Percentiles rank a stretch among this genome's conserved stretches.
These are phyloP conservation scores for Brachionus rotundiformis DNA, from an alignment of 1,140 invertebrate species.

Conservation along the genomic window DNA sequence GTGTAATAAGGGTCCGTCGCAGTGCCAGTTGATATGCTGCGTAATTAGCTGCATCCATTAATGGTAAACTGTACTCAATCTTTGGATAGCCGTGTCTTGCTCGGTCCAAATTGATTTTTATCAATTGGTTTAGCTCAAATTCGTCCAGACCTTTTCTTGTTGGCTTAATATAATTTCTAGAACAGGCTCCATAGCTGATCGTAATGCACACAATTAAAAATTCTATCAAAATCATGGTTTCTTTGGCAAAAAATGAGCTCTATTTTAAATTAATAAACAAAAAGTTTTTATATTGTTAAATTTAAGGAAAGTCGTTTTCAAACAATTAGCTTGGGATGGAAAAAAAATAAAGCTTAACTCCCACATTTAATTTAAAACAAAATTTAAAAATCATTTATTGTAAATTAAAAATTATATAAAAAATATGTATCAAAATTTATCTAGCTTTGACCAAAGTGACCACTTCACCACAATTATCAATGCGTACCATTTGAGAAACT, in stretches of 20 bases:
- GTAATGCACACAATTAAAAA: background rate
- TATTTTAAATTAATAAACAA: background rate
- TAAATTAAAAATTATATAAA: background rate
- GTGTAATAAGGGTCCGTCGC: background rate
- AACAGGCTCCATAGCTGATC: background rate
- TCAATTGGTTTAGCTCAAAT: background rate
- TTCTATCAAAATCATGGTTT: background rate
- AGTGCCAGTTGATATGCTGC: background rate
- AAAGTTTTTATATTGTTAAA: background rate
- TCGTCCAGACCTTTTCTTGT: background rate
- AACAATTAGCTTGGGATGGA: background rate
- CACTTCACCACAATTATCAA: slow-evolving; percentile 51
- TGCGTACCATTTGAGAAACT: slow-evolving; percentile 50
- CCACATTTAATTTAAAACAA: background rate
- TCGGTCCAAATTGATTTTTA: slow-evolving; percentile 20
- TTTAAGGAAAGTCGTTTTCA: background rate
- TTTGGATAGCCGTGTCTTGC: background rate
- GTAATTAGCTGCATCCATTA: slow-evolving; percentile 30
- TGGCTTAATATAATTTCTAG: slow-evolving; percentile 4
- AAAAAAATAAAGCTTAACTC: background rate
- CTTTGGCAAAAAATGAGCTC: background rate
- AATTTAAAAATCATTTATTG: background rate
- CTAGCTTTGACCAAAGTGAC: slow-evolving; percentile 29
- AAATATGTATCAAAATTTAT: background rate
- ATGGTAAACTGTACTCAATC: background rate